phyloP scores from a whole-genome alignment of 1,140 invertebrate genomes.

The Trichoplusia ni region DNA sequence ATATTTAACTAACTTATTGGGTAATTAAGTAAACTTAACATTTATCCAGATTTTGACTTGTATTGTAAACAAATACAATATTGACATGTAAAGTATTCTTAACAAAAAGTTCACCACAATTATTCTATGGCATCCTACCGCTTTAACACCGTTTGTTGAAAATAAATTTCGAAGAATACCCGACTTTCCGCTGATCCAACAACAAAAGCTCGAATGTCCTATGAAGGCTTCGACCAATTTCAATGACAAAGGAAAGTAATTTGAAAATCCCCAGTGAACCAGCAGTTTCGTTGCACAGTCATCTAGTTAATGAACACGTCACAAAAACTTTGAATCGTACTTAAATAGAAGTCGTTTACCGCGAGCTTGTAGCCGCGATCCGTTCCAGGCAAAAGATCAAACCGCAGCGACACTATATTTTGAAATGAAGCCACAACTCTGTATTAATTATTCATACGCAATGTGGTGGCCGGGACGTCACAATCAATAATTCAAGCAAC shows the following conservation, averaged over 20 bases:
- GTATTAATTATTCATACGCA: slow-evolving; percentile 42
- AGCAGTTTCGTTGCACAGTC: slow-evolving; percentile 34
- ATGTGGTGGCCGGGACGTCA: slow-evolving; percentile 27
- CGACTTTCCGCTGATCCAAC: slow-evolving; percentile 3
- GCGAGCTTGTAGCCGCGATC: not conserved
- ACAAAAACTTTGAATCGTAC: slow-evolving; percentile 30
- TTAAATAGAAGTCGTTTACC: not conserved
- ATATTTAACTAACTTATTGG: slow-evolving; percentile 3
- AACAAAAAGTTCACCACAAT: too few relatives aligned
- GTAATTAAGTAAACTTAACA: slow-evolving; percentile 11
- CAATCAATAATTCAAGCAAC: slow-evolving; percentile 44
- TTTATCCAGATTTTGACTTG: not conserved
- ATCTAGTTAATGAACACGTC: slow-evolving; percentile 40
- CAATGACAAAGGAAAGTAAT: slow-evolving; percentile 40
- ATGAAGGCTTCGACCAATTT: slow-evolving; percentile 32
- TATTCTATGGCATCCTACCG: too few relatives aligned
- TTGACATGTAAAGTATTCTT: too few relatives aligned
- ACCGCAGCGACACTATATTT: slow-evolving; percentile 24
- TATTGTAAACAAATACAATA: not conserved
- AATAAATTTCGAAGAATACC: slow-evolving; percentile 1
- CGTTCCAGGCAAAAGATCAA: slow-evolving; percentile 27
- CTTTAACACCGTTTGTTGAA: not conserved
- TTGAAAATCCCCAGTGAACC: slow-evolving; percentile 35
- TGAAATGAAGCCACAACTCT: slow-evolving; percentile 30
- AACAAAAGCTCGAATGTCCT: slow-evolving; percentile 20